A percentile compares a stretch with the other conserved stretches of the same genome.
These are phyloP conservation scores for Yasuhikotakia modesta DNA, from an alignment of 2,797 vertebrate genomes.

Conservation along the genomic window DNA sequence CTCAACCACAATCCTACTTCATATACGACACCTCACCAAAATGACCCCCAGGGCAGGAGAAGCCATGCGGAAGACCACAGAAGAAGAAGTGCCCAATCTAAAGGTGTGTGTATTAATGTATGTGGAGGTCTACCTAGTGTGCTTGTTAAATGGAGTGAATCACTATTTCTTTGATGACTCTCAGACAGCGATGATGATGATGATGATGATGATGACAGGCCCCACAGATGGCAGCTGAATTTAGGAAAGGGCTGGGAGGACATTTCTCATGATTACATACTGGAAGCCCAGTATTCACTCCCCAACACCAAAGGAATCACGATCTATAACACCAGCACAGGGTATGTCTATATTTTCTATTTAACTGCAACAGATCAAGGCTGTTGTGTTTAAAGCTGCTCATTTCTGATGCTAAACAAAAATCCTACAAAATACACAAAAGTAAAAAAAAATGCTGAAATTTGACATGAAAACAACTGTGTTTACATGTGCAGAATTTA, in stretches of 20 bases:
- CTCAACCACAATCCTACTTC: constrained; percentile 58
- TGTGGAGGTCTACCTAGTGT: no score
- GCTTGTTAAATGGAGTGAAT: background rate
- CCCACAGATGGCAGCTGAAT: constrained; percentile 74
- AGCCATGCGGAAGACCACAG: background rate
- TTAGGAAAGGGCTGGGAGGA: constrained; percentile 63
- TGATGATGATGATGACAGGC: constrained; percentile 53
- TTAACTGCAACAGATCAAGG: background rate
- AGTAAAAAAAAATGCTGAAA: no score
- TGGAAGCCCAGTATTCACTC: constrained; percentile 74
- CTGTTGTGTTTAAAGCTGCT: background rate
- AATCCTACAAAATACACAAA: no score
- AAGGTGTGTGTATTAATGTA: constrained; percentile 23
- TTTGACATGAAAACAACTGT: background rate
- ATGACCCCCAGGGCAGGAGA: background rate
- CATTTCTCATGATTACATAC: constrained; percentile 69
- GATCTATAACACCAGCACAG: constrained; percentile 70
- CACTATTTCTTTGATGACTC: background rate
- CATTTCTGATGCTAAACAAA: background rate
- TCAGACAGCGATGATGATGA: constrained; percentile 56
- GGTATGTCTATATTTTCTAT: constrained; percentile 60
- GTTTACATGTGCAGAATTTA: no score
- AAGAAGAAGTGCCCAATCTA: constrained; percentile 24
- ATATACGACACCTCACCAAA: background rate
- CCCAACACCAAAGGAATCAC: constrained; percentile 70